Base-by-base conservation (phyloP, 2,797 vertebrate species). In the Malacoctenus gilli region DNA sequence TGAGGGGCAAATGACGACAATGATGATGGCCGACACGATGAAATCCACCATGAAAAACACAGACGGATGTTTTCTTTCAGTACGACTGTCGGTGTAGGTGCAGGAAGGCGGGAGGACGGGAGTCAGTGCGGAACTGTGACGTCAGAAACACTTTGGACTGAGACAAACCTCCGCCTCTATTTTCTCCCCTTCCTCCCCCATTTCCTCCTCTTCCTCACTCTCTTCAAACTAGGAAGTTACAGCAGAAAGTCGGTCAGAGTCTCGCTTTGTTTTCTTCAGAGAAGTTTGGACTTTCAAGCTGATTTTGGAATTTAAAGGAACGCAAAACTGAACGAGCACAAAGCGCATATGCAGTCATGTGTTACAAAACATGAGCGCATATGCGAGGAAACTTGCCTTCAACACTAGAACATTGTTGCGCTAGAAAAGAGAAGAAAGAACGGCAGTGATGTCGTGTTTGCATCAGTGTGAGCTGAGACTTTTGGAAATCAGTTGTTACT, bases 131-230 rank as follows among this genome's bases (percentile, higher is more conserved):
- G 21, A 0, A 19, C 37, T 60, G 54, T 38, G 62, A 36, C 36
- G 30, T 21, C 23, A n/a, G 59, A 60, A 63, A 31, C 54, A 67
- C n/a, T 59, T 62, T 7, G 16, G 2, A 59, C 55, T 6, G 8
- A 15, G 71, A 89, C 89, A 85, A 89, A 91, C 87, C 90, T 88
- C 78, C 54, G 64, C 54, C 74, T 85, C 79, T 53, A 75, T 41
- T 52, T 77, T 51, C 59, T 83, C 75, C 55, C 66, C 79, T 72
- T 81, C 67, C 48, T 83, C 82, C 51, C 64, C 73, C 48, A 73
- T 59, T 68, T 78, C 79, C 25, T 80, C 63, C 14, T 80, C 67
- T 35, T 74, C 85, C 61, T 87, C 88, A 79, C 64, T 86, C 56
- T 90, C 89, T 62, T 88, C 84, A 77, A 79, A 79, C 87, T 90